Conservation (phyloP, 2,888 invertebrate genomes). For the Yponomeuta plumbellus region DNA sequence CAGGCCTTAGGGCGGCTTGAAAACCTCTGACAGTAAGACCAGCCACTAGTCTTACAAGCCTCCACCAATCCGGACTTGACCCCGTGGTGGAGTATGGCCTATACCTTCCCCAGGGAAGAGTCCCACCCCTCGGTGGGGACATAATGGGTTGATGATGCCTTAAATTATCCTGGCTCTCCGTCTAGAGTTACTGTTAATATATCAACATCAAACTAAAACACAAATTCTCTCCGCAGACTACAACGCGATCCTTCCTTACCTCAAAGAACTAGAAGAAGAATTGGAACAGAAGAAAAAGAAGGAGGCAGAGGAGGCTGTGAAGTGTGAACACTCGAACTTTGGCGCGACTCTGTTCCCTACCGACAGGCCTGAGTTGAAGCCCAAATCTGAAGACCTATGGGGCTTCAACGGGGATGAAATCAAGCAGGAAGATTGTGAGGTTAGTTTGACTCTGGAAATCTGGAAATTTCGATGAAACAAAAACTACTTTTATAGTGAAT, state of each 20-base stretch:
- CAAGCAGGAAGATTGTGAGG: neutral
- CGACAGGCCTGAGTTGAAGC: neutral
- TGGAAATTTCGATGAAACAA: too few species aligned
- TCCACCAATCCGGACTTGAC: too few species aligned
- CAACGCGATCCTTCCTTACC: slow-evolving; percentile 63
- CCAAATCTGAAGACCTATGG: slow-evolving; percentile 7
- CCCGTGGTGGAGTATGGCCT: too few species aligned
- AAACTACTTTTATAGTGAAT: too few species aligned
- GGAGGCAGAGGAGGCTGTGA: slow-evolving; percentile 20
- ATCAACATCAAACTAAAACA: neutral
- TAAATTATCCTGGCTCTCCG: too few species aligned
- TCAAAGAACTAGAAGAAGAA: slow-evolving; percentile 61
- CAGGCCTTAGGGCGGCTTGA: too few species aligned
- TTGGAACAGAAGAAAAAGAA: slow-evolving; percentile 33
- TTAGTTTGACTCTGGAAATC: neutral
- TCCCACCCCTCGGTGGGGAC: too few species aligned
- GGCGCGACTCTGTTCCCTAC: neutral
- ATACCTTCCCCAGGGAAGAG: too few species aligned
- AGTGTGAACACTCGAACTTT: slow-evolving; percentile 20
- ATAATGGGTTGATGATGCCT: too few species aligned
- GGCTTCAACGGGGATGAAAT: neutral
- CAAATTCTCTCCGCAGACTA: slow-evolving; percentile 41
- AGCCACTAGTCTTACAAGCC: too few species aligned
- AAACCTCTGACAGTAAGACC: too few species aligned
- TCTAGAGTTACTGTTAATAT: too few species aligned